These are phyloP conservation scores for Drosophila stalkeri DNA, from an alignment of 2,888 invertebrate genomes.

Conservation along the genomic window DNA sequence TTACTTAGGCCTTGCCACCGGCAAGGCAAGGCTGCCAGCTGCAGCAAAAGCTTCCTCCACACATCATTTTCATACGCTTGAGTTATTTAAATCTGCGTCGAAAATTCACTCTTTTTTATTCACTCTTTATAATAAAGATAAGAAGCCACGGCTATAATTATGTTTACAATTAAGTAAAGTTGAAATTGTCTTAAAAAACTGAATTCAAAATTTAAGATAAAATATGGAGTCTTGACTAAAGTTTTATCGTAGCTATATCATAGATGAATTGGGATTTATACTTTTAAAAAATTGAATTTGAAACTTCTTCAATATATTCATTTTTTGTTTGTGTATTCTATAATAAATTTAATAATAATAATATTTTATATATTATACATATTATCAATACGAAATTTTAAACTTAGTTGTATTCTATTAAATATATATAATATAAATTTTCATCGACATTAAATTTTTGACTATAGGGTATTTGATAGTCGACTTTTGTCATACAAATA, in stretches of 20 bases:
- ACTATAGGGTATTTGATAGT: slow-evolving; percentile 27
- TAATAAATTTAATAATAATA: neutral
- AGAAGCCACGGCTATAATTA: neutral
- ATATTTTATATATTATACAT: too few species aligned
- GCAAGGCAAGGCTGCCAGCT: slow-evolving; percentile 38
- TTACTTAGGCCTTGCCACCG: slow-evolving; percentile 43
- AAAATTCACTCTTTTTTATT: neutral
- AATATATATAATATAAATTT: neutral
- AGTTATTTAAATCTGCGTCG: slow-evolving; percentile 25
- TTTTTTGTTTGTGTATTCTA: too few species aligned
- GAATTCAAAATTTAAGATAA: neutral
- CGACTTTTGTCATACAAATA: neutral
- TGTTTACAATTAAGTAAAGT: neutral
- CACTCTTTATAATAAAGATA: neutral
- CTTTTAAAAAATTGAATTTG: neutral
- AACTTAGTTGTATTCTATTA: neutral
- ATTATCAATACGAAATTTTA: too few species aligned
- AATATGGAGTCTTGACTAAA: neutral
- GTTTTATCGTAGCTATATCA: neutral
- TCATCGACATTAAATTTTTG: too few species aligned
- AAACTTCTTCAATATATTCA: neutral
- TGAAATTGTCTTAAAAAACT: neutral
- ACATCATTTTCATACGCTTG: slow-evolving; percentile 20
- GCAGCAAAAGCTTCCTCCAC: slow-evolving; percentile 27
- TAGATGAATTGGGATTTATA: neutral